Conservation (phyloP, 2,797 vertebrate genomes). For the Chaunax sp. region DNA sequence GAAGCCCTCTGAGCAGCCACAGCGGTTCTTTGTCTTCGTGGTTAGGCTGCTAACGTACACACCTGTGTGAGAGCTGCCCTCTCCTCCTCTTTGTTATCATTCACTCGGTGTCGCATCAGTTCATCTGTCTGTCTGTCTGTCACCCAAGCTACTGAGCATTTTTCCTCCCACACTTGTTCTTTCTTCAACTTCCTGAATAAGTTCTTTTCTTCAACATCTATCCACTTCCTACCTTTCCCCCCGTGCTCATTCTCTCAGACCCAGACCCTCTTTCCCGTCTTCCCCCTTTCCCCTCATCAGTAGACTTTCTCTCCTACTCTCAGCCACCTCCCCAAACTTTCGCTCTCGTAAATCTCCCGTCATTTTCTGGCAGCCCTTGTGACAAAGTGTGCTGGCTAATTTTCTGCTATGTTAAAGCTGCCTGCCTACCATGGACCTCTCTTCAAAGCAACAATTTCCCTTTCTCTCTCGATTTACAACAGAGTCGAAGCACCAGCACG, state of each 20-base stretch:
- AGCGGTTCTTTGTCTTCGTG: constrained; percentile 59
- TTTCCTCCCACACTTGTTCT: constrained; percentile 1
- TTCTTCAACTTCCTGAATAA: constrained; percentile 11
- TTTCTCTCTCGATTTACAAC: constrained; percentile 51
- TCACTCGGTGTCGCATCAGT: constrained; percentile 33
- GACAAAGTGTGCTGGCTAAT: constrained; percentile 34
- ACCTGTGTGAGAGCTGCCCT: constrained; percentile 5
- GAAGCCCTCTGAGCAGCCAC: constrained; percentile 42
- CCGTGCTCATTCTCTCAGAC: not conserved
- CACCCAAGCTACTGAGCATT: constrained; percentile 33
- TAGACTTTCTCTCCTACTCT: constrained; percentile 27
- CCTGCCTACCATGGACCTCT: constrained; percentile 39
- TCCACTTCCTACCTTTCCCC: constrained; percentile 2
- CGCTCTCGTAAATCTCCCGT: constrained; percentile 43
- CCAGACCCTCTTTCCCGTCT: not conserved
- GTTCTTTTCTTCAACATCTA: not conserved
- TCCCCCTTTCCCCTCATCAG: not conserved
- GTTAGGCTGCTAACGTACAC: constrained; percentile 44
- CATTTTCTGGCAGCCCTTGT: constrained; percentile 22
- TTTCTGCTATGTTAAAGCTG: constrained; percentile 65
- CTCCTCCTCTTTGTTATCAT: constrained; percentile 40
- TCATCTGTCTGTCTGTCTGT: constrained; percentile 44
- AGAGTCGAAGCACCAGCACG: constrained; percentile 16
- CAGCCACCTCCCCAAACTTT: not conserved
- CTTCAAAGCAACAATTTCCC: constrained; percentile 50